Evolutionary conservation across 37 sponge, comb jelly and placozoan species (phyloP).

Genomic region (Spongilla lacustris): DNA sequence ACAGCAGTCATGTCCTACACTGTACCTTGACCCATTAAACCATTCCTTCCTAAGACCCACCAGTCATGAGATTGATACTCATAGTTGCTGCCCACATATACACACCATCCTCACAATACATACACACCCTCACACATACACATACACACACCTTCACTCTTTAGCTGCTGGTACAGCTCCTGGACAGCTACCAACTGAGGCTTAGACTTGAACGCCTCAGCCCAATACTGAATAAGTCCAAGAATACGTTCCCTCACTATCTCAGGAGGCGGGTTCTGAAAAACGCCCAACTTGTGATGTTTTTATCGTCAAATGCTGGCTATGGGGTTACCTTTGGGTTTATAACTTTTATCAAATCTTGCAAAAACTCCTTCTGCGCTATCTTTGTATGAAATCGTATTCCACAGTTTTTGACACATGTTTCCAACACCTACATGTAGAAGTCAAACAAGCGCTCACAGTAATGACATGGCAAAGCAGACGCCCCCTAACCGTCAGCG

Average conservation of each 20-base stretch:
- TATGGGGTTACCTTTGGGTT: constrained; percentile 42
- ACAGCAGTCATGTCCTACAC: no score
- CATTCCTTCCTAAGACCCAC: no score
- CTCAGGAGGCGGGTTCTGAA: constrained; percentile 75
- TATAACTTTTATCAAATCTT: constrained; percentile 73
- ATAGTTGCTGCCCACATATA: no score
- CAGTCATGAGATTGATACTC: no score
- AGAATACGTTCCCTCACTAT: constrained; percentile 84
- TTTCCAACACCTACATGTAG: constrained; percentile 92
- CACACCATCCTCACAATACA: no score
- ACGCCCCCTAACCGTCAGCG: constrained; percentile 31
- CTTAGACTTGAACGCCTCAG: constrained; percentile 86
- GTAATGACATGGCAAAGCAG: background rate
- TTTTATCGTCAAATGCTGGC: background rate
- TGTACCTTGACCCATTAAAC: no score
- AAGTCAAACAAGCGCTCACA: background rate
- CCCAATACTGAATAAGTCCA: constrained; percentile 92
- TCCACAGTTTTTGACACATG: constrained; percentile 96
- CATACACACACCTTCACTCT: constrained; percentile 59
- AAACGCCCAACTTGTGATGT: background rate
- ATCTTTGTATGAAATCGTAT: constrained; percentile 85
- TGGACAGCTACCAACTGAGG: constrained; percentile 74
- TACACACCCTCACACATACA: background rate
- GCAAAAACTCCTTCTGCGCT: constrained; percentile 89
- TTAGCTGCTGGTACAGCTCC: constrained; percentile 82